phyloP scores from a whole-genome alignment of 2,113 vertebrate species.

The Stigmatopora nigra region DNA sequence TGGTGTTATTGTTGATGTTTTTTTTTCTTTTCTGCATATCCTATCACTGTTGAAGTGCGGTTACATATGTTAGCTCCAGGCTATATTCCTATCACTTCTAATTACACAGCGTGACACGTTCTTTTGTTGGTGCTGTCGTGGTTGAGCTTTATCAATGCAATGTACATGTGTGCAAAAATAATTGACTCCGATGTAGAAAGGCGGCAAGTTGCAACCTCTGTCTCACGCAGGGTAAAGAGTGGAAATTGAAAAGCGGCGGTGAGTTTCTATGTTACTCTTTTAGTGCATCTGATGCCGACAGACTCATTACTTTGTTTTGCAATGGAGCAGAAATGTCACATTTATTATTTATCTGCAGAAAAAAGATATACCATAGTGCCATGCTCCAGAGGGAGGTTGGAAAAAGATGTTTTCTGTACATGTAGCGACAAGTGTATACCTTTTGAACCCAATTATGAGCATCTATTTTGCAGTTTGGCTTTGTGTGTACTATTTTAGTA shows the following conservation, averaged over 20 bases:
- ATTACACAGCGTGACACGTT: conserved; percentile 9
- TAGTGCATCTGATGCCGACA: conserved; percentile 10
- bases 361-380: not conserved
- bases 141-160: conserved; percentile 14
- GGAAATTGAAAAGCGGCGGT: not conserved
- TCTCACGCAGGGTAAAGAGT: conserved; percentile 21
- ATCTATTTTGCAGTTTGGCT: not conserved
- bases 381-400: not conserved
- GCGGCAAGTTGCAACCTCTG: conserved; percentile 25
- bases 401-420: not conserved
- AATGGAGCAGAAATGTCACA: conserved; percentile 25
- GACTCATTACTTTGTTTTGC: conserved; percentile 42
- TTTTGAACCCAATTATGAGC: not conserved
- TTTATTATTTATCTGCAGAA: conserved; percentile 4
- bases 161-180: conserved; percentile 29
- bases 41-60: conserved; percentile 8
- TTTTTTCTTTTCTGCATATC: not conserved
- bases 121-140: not conserved
- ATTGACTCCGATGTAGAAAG: conserved; percentile 40
- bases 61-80: conserved; percentile 6
- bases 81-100: not conserved
- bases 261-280: conserved; percentile 16
- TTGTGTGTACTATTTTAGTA: not conserved
- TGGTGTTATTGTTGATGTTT: not conserved
- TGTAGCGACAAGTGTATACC: not conserved